phyloP scores from a whole-genome alignment of 2,113 vertebrate genomes.

The Oreocharis arfaki region DNA sequence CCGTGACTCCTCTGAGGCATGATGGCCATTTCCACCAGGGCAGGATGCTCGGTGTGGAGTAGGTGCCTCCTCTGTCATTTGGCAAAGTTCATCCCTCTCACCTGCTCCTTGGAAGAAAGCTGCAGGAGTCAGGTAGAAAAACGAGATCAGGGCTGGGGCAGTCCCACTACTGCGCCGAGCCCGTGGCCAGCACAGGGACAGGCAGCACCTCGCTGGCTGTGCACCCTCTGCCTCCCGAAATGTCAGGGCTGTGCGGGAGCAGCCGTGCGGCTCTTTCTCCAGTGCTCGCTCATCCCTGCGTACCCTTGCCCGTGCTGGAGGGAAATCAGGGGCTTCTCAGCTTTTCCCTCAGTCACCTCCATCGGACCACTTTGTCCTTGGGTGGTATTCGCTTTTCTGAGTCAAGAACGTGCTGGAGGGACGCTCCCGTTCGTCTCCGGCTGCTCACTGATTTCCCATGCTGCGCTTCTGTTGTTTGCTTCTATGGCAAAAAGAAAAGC shows the following conservation, averaged over 20 bases:
- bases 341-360: slow-evolving; percentile 34
- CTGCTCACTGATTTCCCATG: slow-evolving; percentile 9
- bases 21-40: not conserved
- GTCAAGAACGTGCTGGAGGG: slow-evolving; percentile 35
- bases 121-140: not conserved
- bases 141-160: not conserved
- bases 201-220: not conserved
- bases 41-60: not conserved
- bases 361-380: slow-evolving; percentile 59
- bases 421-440: not conserved
- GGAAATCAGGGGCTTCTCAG: not conserved
- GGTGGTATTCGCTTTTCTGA: slow-evolving; percentile 57
- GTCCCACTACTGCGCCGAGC: rapidly evolving
- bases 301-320: not conserved
- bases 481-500: slow-evolving; percentile 12
- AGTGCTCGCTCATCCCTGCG: not conserved
- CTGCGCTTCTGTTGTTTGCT: not conserved
- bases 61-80: not conserved
- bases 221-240: not conserved
- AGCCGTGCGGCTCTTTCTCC: not conserved
- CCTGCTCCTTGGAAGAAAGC: not conserved
- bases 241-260: not conserved
- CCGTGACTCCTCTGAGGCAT: not conserved
- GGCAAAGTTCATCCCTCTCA: not conserved
- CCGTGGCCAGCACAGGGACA: rapidly evolving